Percentiles rank a stretch among this genome's conserved stretches.
phyloP scores from a whole-genome alignment of 2,888 invertebrate species.

The Trypoxylon attenuatum region DNA sequence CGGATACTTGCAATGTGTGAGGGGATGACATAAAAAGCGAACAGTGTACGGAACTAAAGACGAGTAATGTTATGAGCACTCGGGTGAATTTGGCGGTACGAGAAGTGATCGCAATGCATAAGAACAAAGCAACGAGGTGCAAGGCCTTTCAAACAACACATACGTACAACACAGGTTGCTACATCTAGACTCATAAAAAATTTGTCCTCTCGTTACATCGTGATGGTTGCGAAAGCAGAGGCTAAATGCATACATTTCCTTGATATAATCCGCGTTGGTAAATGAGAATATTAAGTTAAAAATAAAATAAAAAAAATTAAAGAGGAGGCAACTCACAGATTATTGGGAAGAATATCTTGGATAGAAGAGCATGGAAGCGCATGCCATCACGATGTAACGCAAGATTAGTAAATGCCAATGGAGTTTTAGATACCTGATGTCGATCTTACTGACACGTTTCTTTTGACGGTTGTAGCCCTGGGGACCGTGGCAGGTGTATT shows the following conservation, averaged over 20 bases:
- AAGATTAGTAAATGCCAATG: slow-evolving; percentile 44
- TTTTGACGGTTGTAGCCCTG: slow-evolving; percentile 64
- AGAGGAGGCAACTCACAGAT: too few relatives aligned
- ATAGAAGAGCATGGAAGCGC: too few relatives aligned
- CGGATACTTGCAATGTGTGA: too few relatives aligned
- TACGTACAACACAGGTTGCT: neutral
- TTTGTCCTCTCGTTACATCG: neutral
- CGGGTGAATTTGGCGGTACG: neutral
- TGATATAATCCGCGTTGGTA: too few relatives aligned
- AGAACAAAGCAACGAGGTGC: neutral
- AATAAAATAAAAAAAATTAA: too few relatives aligned
- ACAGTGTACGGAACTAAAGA: slow-evolving; percentile 9
- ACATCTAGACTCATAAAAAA: too few relatives aligned
- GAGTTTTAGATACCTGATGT: slow-evolving; percentile 63
- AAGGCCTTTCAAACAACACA: neutral
- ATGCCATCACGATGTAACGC: slow-evolving; percentile 23
- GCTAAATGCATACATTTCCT: too few relatives aligned
- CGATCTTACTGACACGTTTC: slow-evolving; percentile 64
- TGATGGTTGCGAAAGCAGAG: too few relatives aligned
- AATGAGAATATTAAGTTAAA: too few relatives aligned
- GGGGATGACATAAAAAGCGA: slow-evolving; percentile 15
- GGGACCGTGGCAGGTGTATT: slow-evolving; percentile 55
- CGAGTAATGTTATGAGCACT: slow-evolving; percentile 7
- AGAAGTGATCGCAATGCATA: slow-evolving; percentile 10
- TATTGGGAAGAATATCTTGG: neutral